Conservation (phyloP, 1,140 invertebrate genomes). For the Drosophila takahashii region DNA sequence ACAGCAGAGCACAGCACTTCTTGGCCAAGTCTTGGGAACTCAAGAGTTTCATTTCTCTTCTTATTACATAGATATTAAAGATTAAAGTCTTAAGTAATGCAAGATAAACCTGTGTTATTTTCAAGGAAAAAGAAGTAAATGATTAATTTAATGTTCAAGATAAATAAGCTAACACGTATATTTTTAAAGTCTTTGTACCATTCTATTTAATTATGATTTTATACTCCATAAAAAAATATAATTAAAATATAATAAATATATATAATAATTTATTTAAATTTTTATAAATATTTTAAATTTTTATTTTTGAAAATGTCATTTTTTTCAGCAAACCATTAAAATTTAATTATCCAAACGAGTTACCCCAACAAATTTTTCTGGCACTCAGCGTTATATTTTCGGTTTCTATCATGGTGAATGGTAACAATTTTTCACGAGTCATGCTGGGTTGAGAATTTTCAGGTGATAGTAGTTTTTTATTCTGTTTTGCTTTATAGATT, state of each 20-base stretch:
- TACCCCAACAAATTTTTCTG: background rate
- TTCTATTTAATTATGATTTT: too few relatives aligned
- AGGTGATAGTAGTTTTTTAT: background rate
- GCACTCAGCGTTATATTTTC: background rate
- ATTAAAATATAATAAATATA: too few relatives aligned
- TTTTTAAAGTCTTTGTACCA: too few relatives aligned
- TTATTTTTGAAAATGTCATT: too few relatives aligned
- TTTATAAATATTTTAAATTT: too few relatives aligned
- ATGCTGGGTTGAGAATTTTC: constrained; percentile 2
- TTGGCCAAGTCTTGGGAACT: constrained; percentile 26
- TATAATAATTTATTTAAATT: too few relatives aligned
- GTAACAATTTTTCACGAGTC: background rate
- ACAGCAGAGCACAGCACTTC: constrained; percentile 6
- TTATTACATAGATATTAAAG: background rate
- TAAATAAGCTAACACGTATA: too few relatives aligned
- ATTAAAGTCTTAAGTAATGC: background rate
- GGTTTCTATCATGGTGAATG: background rate
- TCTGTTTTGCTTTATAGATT: constrained; percentile 28
- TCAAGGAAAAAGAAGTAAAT: too few relatives aligned
- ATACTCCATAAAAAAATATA: too few relatives aligned
- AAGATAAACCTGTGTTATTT: background rate
- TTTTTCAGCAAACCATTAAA: too few relatives aligned
- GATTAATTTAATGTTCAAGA: too few relatives aligned
- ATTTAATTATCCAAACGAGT: too few relatives aligned
- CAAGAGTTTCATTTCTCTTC: background rate